phyloP scores from a whole-genome alignment of 2,797 vertebrate genomes.

The Acipenser ruthenus region DNA sequence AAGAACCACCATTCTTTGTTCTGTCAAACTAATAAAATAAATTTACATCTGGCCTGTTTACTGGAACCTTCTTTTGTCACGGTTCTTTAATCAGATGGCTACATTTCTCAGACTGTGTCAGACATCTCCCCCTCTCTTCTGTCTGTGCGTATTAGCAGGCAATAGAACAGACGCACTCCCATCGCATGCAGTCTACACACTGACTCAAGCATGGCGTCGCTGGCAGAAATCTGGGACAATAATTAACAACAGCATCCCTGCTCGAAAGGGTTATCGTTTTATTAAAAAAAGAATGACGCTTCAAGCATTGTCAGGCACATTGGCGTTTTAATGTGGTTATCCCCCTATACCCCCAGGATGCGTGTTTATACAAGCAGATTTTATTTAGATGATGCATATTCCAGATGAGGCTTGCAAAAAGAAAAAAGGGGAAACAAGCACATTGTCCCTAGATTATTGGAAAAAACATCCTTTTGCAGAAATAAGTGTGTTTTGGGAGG shows the following conservation, averaged over 20 bases:
- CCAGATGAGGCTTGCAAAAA: constrained; percentile 48
- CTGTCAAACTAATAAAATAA: constrained; percentile 13
- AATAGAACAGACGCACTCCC: constrained; percentile 23
- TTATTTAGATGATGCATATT: constrained; percentile 63
- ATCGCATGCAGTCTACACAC: constrained; percentile 14
- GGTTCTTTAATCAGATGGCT: constrained; percentile 14
- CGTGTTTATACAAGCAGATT: constrained; percentile 55
- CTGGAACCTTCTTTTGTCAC: constrained; percentile 19
- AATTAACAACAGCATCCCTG: constrained; percentile 22
- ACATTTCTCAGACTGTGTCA: constrained; percentile 20
- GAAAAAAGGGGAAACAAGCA: constrained; percentile 34
- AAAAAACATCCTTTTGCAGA: not conserved
- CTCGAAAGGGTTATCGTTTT: constrained; percentile 21
- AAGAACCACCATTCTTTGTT: constrained; percentile 20
- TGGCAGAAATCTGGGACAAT: constrained; percentile 28
- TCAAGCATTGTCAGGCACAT: constrained; percentile 22
- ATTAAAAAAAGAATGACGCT: constrained; percentile 11
- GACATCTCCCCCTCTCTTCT: constrained; percentile 17
- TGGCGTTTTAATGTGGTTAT: constrained; percentile 10
- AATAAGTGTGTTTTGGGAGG: not conserved
- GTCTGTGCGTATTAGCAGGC: constrained; percentile 23
- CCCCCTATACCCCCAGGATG: constrained; percentile 27
- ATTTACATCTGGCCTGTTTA: constrained; percentile 34
- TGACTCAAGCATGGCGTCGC: constrained; percentile 18
- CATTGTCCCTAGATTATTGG: not conserved